These are phyloP conservation scores for Boloria selene DNA, from an alignment of 2,888 invertebrate genomes.

Conservation along the genomic window DNA sequence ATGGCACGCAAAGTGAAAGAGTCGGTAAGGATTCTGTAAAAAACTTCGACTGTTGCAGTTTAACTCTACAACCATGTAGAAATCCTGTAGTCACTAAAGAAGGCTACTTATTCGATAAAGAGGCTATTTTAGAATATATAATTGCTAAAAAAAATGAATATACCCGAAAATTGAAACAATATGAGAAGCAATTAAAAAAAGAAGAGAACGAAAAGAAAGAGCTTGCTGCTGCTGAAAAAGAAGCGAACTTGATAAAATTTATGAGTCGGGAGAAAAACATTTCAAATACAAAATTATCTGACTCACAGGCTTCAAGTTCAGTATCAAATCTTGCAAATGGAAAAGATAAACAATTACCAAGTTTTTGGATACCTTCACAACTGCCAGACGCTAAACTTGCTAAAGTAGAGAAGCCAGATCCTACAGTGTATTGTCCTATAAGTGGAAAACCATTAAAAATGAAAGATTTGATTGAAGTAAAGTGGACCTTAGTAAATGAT, in stretches of 20 bases:
- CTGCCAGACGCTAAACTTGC: conserved; percentile 91
- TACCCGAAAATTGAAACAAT: conserved; percentile 94
- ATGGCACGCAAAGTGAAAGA: conserved; percentile 92
- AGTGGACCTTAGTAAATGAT: conserved; percentile 95
- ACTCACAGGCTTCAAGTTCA: conserved; percentile 67
- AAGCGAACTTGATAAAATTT: conserved; percentile 89
- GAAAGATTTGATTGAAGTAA: conserved; percentile 95
- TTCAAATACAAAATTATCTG: conserved; percentile 66
- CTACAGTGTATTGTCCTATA: conserved; percentile 71
- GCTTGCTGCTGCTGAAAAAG: conserved; percentile 87
- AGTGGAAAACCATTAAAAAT: conserved; percentile 90
- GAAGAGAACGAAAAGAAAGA: conserved; percentile 88
- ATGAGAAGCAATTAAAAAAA: conserved; percentile 91
- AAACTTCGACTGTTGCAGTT: conserved; percentile 98
- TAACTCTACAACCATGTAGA: conserved; percentile 97
- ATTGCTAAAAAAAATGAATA: conserved; percentile 96
- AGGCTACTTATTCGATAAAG: conserved; percentile 97
- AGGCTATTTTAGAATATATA: conserved; percentile 97
- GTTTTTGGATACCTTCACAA: conserved; percentile 98
- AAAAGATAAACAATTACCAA: conserved; percentile 91
- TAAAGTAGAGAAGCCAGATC: conserved; percentile 75
- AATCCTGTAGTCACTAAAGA: conserved; percentile 92
- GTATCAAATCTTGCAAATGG: conserved; percentile 91
- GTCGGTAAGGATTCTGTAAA: conserved; percentile 95
- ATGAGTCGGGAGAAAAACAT: conserved; percentile 92